Percentiles rank a stretch among this genome's conserved stretches.
phyloP scores from a whole-genome alignment of 2,888 invertebrate genomes.

The Drosophila monieri region DNA sequence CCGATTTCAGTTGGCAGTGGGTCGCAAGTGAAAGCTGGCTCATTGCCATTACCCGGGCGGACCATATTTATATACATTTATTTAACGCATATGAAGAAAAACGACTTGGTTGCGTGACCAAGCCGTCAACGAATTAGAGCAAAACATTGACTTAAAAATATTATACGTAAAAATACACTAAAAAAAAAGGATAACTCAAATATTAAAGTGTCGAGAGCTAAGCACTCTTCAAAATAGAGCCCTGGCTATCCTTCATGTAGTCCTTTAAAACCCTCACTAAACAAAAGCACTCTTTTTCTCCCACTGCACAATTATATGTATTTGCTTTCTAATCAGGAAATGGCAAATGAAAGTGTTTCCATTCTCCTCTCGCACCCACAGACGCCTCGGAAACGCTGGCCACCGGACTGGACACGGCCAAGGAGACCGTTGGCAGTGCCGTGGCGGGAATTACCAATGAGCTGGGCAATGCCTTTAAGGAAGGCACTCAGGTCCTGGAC shows the following conservation, averaged over 20 bases:
- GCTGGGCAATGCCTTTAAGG: constrained; percentile 73
- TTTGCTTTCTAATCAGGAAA: constrained; percentile 10
- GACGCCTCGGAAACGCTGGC: constrained; percentile 68
- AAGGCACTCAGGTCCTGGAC: constrained; percentile 70
- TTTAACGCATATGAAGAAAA: constrained; percentile 70
- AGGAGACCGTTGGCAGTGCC: constrained; percentile 76
- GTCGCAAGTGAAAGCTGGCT: constrained; percentile 39
- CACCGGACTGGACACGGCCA: constrained; percentile 74
- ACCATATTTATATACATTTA: constrained; percentile 59
- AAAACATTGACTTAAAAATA: constrained; percentile 60
- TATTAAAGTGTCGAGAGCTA: neutral
- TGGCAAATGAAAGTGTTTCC: constrained; percentile 35
- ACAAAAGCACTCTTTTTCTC: neutral
- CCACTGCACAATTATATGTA: constrained; percentile 1
- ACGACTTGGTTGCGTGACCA: constrained; percentile 71
- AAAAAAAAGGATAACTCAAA: neutral
- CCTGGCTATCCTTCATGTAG: no score
- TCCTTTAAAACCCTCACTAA: neutral
- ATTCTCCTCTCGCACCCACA: constrained; percentile 36
- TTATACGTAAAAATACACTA: constrained; percentile 36
- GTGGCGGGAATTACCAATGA: constrained; percentile 77
- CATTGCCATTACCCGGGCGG: constrained; percentile 23
- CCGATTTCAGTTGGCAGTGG: constrained; percentile 22
- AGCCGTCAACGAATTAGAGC: constrained; percentile 59
- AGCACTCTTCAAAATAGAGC: neutral